These are phyloP conservation scores for Pseudonaja textilis DNA, from an alignment of 2,113 vertebrate genomes.

Conservation along the genomic window DNA sequence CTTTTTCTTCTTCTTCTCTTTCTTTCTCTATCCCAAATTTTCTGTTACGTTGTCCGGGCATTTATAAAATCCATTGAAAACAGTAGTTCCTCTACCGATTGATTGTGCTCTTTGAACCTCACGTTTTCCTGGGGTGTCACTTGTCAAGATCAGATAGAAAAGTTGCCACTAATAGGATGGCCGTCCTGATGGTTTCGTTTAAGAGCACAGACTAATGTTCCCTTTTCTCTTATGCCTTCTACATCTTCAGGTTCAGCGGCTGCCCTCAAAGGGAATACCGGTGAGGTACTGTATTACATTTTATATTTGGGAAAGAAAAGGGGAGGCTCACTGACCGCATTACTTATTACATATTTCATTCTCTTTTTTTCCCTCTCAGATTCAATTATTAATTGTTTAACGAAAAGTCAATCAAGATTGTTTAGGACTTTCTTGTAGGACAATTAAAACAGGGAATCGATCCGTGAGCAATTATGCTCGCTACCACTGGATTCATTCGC, in stretches of 20 bases:
- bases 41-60: neutral
- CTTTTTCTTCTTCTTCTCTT: neutral
- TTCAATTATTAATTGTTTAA: conserved; percentile 15
- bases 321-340: too few species aligned
- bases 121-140: conserved; percentile 21
- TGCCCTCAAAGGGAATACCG: neutral
- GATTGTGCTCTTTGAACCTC: neutral
- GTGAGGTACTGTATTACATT: conserved; percentile 25
- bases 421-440: conserved; percentile 32
- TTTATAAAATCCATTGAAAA: neutral
- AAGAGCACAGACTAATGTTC: neutral
- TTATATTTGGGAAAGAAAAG: neutral
- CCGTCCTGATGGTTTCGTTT: neutral
- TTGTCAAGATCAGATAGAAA: conserved; percentile 41
- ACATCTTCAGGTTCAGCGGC: conserved; percentile 16
- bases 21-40: neutral
- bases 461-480: conserved; percentile 25
- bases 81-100: neutral
- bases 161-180: conserved; percentile 21
- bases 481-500: conserved; percentile 39
- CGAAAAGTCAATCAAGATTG: conserved; percentile 35
- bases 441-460: conserved; percentile 32
- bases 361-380: neutral
- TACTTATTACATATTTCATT: neutral
- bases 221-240: neutral